phyloP scores from a whole-genome alignment of 1,140 invertebrate genomes.

The Penaeus vannamei region DNA sequence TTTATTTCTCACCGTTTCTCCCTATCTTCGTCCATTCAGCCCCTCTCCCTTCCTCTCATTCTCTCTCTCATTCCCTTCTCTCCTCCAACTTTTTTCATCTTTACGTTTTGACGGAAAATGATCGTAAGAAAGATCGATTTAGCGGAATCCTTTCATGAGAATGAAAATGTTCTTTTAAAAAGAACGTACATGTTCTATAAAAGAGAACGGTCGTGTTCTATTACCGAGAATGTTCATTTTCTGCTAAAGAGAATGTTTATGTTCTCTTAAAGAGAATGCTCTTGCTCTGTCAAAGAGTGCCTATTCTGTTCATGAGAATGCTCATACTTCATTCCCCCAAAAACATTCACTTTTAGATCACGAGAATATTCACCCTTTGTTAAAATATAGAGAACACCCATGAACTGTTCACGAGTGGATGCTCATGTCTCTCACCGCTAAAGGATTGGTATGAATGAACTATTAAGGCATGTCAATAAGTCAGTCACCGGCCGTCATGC shows the following conservation, averaged over 20 bases:
- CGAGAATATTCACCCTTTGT: too few species aligned
- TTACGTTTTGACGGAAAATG: not conserved
- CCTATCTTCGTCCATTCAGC: not conserved
- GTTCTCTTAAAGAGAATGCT: not conserved
- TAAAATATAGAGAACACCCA: too few species aligned
- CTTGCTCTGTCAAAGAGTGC: not conserved
- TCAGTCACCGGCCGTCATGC: too few species aligned
- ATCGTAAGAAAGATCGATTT: too few species aligned
- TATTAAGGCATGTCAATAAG: too few species aligned
- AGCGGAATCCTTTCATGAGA: too few species aligned
- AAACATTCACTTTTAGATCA: constrained; percentile 3
- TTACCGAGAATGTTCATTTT: constrained; percentile 8
- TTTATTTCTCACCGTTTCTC: not conserved
- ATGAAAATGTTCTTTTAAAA: too few species aligned
- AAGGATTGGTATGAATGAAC: too few species aligned
- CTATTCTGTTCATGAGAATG: not conserved
- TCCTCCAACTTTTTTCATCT: constrained; percentile 3
- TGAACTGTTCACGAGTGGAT: too few species aligned
- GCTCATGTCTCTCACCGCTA: too few species aligned
- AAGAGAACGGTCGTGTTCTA: not conserved
- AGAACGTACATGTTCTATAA: too few species aligned
- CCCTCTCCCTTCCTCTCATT: not conserved
- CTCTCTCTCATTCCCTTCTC: not conserved
- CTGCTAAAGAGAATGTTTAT: not conserved
- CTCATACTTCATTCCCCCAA: not conserved